Conservation (phyloP, 1,140 invertebrate species). For the Cydia splendana region DNA sequence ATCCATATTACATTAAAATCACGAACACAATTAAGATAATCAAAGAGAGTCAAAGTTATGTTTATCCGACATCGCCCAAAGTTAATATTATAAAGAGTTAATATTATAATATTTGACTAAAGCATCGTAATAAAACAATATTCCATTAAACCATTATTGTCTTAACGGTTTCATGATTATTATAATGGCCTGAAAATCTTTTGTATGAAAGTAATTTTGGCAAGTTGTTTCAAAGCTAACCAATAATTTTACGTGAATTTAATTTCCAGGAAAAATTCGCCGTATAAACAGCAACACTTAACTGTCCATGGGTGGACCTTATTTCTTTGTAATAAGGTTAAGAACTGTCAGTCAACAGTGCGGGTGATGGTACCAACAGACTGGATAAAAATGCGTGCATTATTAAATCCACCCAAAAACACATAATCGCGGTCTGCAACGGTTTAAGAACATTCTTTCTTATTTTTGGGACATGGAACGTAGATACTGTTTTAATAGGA, state of each 20-base stretch:
- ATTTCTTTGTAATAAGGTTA: too few species aligned
- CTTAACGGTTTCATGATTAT: background rate
- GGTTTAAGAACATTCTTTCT: background rate
- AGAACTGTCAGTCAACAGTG: too few species aligned
- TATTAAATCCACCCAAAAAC: background rate
- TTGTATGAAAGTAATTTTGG: background rate
- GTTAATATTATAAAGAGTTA: too few species aligned
- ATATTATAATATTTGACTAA: too few species aligned
- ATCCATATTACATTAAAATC: too few species aligned
- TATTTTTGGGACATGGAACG: too few species aligned
- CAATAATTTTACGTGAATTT: slow-evolving; percentile 15
- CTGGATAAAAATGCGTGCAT: background rate
- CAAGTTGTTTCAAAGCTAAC: background rate
- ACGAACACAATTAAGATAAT: too few species aligned
- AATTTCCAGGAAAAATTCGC: background rate
- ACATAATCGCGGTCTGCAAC: background rate
- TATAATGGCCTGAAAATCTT: slow-evolving; percentile 9
- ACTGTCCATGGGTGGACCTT: too few species aligned
- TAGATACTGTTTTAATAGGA: too few species aligned
- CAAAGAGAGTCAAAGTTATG: too few species aligned
- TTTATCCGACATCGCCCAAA: too few species aligned
- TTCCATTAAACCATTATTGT: slow-evolving; percentile 9
- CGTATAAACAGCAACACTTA: background rate
- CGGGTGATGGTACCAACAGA: background rate
- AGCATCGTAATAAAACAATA: background rate